Evolutionary conservation across 2,888 invertebrate species (phyloP).

Genomic region (Notodonta ziczac): DNA sequence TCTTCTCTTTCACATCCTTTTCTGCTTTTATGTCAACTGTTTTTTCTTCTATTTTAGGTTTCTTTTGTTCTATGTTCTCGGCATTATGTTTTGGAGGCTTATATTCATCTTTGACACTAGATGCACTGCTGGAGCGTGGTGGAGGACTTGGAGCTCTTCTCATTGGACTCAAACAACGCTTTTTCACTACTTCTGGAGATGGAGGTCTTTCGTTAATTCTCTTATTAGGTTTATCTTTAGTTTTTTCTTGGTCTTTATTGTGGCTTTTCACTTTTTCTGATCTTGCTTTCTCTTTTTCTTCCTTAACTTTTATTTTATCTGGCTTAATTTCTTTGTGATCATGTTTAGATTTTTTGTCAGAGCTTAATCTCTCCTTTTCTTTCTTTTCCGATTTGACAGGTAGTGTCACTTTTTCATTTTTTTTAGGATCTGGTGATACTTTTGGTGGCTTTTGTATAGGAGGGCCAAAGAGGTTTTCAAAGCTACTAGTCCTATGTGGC

Average conservation of each 20-base stretch:
- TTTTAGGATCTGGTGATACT: slow-evolving; percentile 87
- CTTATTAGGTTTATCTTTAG: slow-evolving; percentile 83
- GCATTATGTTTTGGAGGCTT: slow-evolving; percentile 62
- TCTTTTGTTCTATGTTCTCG: slow-evolving; percentile 65
- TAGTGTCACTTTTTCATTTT: slow-evolving; percentile 64
- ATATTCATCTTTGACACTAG: slow-evolving; percentile 76
- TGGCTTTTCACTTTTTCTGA: slow-evolving; percentile 79
- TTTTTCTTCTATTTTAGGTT: slow-evolving; percentile 77
- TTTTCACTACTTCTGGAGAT: slow-evolving; percentile 73
- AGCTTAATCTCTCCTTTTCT: slow-evolving; percentile 81
- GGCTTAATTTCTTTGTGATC: slow-evolving; percentile 75
- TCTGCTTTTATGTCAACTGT: slow-evolving; percentile 81
- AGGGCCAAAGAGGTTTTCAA: slow-evolving; percentile 92
- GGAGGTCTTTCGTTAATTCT: slow-evolving; percentile 70
- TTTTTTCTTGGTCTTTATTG: slow-evolving; percentile 83
- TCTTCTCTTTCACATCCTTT: slow-evolving; percentile 82
- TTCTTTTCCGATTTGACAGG: slow-evolving; percentile 79
- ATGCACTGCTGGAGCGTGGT: slow-evolving; percentile 70
- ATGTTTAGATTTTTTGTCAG: slow-evolving; percentile 79
- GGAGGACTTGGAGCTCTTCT: slow-evolving; percentile 67
- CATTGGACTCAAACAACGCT: slow-evolving; percentile 65
- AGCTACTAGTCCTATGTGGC: slow-evolving; percentile 85
- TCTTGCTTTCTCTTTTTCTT: slow-evolving; percentile 78
- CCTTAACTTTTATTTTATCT: slow-evolving; percentile 77
- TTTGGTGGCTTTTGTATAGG: slow-evolving; percentile 92